Conservation (phyloP, 2,888 invertebrate genomes). For the Calliphora vomitoria region DNA sequence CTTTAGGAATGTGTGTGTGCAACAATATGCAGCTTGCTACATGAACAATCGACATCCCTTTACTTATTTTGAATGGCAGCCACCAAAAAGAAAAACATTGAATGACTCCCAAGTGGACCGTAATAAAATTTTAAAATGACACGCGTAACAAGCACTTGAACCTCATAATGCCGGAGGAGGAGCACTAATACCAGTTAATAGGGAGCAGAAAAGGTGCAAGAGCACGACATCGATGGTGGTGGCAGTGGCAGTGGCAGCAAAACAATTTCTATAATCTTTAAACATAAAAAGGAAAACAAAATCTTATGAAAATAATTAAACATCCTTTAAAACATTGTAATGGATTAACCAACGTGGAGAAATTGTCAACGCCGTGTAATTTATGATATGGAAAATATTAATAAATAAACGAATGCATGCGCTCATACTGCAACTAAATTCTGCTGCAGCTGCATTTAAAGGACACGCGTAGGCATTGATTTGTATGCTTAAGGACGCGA, state of each 20-base stretch:
- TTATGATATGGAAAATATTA: constrained; percentile 61
- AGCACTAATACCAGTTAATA: constrained; percentile 68
- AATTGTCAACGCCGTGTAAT: constrained; percentile 65
- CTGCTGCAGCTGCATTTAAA: constrained; percentile 66
- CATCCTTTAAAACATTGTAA: constrained; percentile 47
- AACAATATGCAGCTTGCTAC: constrained; percentile 76
- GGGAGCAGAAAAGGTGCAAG: constrained; percentile 80
- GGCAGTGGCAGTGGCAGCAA: constrained; percentile 27
- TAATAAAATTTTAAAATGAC: constrained; percentile 77
- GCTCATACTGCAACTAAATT: neutral
- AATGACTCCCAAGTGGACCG: constrained; percentile 81
- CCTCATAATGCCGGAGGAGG: constrained; percentile 2
- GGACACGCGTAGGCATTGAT: constrained; percentile 68
- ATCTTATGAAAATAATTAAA: constrained; percentile 61
- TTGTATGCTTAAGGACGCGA: constrained; percentile 78
- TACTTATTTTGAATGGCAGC: constrained; percentile 50
- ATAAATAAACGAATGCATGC: constrained; percentile 37
- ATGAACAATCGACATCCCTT: constrained; percentile 39
- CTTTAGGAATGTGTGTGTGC: neutral
- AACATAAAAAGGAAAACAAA: constrained; percentile 31
- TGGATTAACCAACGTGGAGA: constrained; percentile 58
- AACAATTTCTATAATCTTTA: constrained; percentile 43
- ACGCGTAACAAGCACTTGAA: constrained; percentile 72
- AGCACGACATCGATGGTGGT: constrained; percentile 61
- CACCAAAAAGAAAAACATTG: constrained; percentile 56